A percentile compares a stretch with the other conserved stretches of the same genome.
These are phyloP conservation scores for Steatocranus sp. DNA, from an alignment of 2,797 vertebrate genomes.

Conservation along the genomic window DNA sequence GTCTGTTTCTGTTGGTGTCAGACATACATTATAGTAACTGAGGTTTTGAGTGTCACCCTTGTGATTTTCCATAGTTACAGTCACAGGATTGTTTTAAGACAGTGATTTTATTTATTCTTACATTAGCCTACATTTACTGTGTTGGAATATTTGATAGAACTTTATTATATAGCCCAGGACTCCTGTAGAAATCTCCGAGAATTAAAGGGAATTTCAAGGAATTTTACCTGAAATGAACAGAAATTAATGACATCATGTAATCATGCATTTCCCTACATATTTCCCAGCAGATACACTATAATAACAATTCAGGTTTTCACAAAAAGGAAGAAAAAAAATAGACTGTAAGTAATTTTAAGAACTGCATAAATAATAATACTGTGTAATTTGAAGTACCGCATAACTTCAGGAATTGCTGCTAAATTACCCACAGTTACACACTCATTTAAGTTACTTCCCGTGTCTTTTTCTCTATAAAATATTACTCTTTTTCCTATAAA, in stretches of 20 bases:
- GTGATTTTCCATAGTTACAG: background rate
- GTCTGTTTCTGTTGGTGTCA: background rate
- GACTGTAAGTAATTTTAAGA: background rate
- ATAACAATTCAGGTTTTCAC: background rate
- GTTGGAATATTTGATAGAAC: background rate
- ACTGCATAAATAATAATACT: background rate
- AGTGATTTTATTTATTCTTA: background rate
- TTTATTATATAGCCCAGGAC: background rate
- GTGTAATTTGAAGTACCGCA: background rate
- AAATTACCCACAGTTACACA: background rate
- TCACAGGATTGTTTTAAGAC: background rate
- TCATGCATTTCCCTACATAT: background rate
- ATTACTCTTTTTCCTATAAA: background rate
- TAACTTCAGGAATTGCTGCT: background rate
- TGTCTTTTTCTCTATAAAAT: accelerated
- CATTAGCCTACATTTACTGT: background rate
- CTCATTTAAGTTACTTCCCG: background rate
- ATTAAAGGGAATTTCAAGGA: background rate
- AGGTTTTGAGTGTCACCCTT: background rate
- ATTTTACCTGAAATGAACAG: background rate
- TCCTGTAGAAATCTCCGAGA: background rate
- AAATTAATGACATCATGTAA: background rate
- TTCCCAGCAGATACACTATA: background rate
- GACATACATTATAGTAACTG: background rate
- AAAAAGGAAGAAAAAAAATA: background rate